Evolutionary conservation across 37 sponge, comb jelly and placozoan species (phyloP), one percentile per base, ranked within the genome.

Genomic region (Agelas oroides): DNA sequence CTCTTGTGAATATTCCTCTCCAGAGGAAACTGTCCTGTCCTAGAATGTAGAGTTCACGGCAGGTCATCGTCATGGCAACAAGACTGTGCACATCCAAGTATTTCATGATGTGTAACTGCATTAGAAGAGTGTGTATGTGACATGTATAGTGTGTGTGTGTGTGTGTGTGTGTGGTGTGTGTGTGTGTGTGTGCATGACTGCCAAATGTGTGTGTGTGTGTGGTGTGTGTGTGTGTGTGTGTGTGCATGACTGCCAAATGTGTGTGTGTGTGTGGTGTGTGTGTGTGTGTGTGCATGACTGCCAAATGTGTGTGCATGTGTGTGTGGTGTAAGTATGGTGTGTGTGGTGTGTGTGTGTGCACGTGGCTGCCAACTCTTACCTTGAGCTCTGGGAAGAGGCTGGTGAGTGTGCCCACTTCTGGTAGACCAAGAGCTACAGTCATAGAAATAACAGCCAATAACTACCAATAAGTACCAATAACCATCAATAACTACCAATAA

Each of bases 271-370:
- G n/a, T n/a, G n/a, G n/a, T 40, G 55, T 74, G 75, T 38, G 55
- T 74, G 75, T 74, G 77, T 76, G 77, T 57, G 32, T 76, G 61
- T 24, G 33, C n/a, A n/a, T n/a, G 71, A 30, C 28, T 70, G 8
- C 27, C 2, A 30, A 30, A n/a, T n/a, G n/a, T n/a, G n/a, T 70
- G 71, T 70, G 71, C 27, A 30, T 5, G 71, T 70, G 71, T 70
- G 71, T 70, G 8, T 70, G 71, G 5, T 39, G n/a, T n/a, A n/a
- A n/a, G n/a, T n/a, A n/a, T n/a, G n/a, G n/a, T n/a, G n/a, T n/a
- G n/a, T n/a, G n/a, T n/a, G n/a, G n/a, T 40, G 55, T 74, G 75
- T 38, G 55, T 74, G 75, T 74, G 77, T 76, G 77, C 57, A 31
- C 57, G 61, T 24, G 33, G 58, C 21, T 25, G 5, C 63, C 5